These are phyloP conservation scores for Hippocampus guttulatus DNA, from an alignment of 2,113 vertebrate genomes.

Conservation along the genomic window DNA sequence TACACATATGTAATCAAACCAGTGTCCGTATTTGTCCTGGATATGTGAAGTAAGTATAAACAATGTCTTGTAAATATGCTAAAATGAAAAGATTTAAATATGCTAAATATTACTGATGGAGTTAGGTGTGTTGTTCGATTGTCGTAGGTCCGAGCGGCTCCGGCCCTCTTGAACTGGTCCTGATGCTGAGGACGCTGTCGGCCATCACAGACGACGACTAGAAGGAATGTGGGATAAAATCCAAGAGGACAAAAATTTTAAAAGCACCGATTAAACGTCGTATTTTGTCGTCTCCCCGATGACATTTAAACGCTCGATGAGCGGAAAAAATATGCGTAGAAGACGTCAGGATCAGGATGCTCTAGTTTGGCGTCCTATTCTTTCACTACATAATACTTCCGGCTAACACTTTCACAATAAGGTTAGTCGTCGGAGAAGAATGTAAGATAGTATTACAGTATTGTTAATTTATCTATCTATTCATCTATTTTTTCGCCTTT, in stretches of 20 bases:
- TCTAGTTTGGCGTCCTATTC: not conserved
- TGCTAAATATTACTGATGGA: not conserved
- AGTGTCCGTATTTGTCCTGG: too few species aligned
- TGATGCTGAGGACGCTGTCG: constrained; percentile 38
- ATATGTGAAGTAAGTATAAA: not conserved
- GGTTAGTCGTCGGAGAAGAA: not conserved
- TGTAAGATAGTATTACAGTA: too few species aligned
- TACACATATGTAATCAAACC: too few species aligned
- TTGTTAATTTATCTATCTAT: too few species aligned
- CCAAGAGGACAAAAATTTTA: not conserved
- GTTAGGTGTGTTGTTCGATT: constrained; percentile 33
- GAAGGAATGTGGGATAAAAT: not conserved
- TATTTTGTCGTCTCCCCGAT: too few species aligned
- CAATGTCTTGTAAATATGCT: not conserved
- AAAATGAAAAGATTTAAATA: not conserved
- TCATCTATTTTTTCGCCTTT: not conserved
- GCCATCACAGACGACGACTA: constrained; percentile 32
- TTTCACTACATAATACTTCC: constrained; percentile 13
- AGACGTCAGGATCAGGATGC: constrained; percentile 46
- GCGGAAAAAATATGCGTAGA: constrained; percentile 20
- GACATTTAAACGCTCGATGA: not conserved
- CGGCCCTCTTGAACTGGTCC: constrained; percentile 30
- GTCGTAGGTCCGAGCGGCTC: constrained; percentile 37
- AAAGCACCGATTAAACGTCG: not conserved
- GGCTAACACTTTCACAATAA: constrained; percentile 1